These are phyloP conservation scores for Altica lythri DNA, from an alignment of 2,888 invertebrate genomes.

Conservation along the genomic window DNA sequence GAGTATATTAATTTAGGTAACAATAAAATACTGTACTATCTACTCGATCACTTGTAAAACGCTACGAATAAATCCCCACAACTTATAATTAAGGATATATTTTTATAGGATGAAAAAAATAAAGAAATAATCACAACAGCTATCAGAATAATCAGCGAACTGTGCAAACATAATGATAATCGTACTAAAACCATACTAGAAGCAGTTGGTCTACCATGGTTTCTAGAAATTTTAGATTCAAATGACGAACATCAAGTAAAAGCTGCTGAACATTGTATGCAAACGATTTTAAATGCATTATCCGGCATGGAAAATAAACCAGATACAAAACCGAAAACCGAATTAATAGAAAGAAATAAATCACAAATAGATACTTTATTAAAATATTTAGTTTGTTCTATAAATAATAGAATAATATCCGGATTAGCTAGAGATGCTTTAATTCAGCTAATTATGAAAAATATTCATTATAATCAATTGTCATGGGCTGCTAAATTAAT, in stretches of 20 bases:
- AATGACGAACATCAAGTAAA: constrained; percentile 73
- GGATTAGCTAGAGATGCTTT: constrained; percentile 89
- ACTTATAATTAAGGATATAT: too few species aligned
- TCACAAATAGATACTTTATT: constrained; percentile 83
- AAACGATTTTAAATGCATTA: constrained; percentile 82
- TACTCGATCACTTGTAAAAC: too few species aligned
- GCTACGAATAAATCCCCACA: too few species aligned
- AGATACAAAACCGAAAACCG: constrained; percentile 79
- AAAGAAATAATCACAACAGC: constrained; percentile 73
- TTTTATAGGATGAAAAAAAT: constrained; percentile 68
- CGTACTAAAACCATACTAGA: constrained; percentile 73
- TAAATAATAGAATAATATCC: constrained; percentile 84
- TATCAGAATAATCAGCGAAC: constrained; percentile 79
- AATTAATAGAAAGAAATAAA: constrained; percentile 71
- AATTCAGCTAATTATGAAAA: constrained; percentile 89
- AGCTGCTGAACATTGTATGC: constrained; percentile 77
- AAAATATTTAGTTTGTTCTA: constrained; percentile 79
- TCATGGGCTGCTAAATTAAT: constrained; percentile 92
- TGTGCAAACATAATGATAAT: constrained; percentile 74
- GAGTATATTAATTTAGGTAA: too few species aligned
- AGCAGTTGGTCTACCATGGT: constrained; percentile 83
- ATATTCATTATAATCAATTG: constrained; percentile 79
- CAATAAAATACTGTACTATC: too few species aligned
- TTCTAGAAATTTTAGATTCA: constrained; percentile 82
- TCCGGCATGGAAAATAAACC: constrained; percentile 85